Evolutionary conservation across 2,888 invertebrate genomes (phyloP), one percentile per base, ranked within the genome.

Genomic region (Leucania comma): DNA sequence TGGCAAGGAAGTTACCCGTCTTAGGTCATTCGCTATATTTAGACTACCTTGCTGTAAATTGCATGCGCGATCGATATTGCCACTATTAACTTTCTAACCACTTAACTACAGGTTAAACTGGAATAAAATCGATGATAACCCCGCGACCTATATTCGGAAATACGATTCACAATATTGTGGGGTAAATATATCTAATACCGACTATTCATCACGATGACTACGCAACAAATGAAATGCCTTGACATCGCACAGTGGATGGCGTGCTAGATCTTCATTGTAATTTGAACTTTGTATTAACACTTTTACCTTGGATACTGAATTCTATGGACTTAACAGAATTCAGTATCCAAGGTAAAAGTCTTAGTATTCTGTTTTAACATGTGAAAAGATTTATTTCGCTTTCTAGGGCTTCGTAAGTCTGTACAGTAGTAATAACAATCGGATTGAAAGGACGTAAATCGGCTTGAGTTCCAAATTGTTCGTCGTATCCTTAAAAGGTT

Each of bases 1-100:
- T 61, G 81, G 84, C 35, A 56, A 73, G 63, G 61, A 68, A 76
- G 32, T 58, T 72, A 56, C 65, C 79, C 80, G 80, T 79, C 80
- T 84, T 81, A 77, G 82, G 81, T 78, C 85, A 75, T 78, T 71
- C 67, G 74, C 88, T 91, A 90, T 91, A 86, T 90, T 88, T 91
- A 91, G 89, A 81, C 73, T 74, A 71, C 72, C 70, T 76, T 79
- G 79, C 56, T 76, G 74, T 69, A 62, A 58, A 62, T 75, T 89
- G 87, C 86, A 87, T 69, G 78, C 54, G 8, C 82, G 85, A 87
- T 92, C 91, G 86, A 91, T 91, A 89, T 76, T 67, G 68, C 57
- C 69, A 75, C 63, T 68, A 67, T 46, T 72, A 75, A 74, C 72
- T 76, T 76, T 72, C 71, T 67, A 73, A 67, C 64, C 12, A 66